Conservation (phyloP, 2,888 invertebrate species). For the Leuctra nigra region DNA sequence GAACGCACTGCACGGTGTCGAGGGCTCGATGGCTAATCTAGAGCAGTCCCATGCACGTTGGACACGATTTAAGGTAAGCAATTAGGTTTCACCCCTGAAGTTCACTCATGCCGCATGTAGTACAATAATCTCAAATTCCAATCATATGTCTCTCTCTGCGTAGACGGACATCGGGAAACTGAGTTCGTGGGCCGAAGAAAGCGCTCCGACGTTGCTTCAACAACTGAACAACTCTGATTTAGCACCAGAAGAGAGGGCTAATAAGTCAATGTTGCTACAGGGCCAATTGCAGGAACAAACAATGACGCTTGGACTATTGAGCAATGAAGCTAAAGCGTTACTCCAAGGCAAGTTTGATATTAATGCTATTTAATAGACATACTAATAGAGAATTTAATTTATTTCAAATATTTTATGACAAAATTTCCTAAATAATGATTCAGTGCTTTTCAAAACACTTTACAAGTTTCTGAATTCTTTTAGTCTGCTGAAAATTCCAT, state of each 20-base stretch:
- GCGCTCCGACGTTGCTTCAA: conserved; percentile 66
- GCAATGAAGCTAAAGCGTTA: conserved; percentile 68
- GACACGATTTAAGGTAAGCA: conserved; percentile 68
- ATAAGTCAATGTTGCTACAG: conserved; percentile 67
- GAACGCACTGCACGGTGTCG: conserved; percentile 71
- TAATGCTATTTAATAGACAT: too few species aligned
- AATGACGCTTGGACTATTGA: conserved; percentile 61
- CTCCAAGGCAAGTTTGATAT: conserved; percentile 45
- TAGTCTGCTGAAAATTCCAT: too few species aligned
- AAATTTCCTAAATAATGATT: too few species aligned
- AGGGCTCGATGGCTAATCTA: conserved; percentile 69
- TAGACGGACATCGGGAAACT: conserved; percentile 62
- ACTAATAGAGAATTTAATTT: too few species aligned
- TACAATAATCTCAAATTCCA: too few species aligned
- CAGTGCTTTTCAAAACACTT: too few species aligned
- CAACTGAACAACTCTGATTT: conserved; percentile 67
- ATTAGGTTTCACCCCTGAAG: too few species aligned
- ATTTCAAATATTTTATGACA: too few species aligned
- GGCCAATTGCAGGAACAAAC: conserved; percentile 70
- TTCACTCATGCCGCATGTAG: too few species aligned
- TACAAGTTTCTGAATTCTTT: too few species aligned
- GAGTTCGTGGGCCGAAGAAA: conserved; percentile 72
- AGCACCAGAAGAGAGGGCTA: conserved; percentile 77
- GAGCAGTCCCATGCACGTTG: conserved; percentile 77
- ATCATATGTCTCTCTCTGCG: background rate